phyloP scores from a whole-genome alignment of 2,888 invertebrate genomes.

The Fragum whitleyi region DNA sequence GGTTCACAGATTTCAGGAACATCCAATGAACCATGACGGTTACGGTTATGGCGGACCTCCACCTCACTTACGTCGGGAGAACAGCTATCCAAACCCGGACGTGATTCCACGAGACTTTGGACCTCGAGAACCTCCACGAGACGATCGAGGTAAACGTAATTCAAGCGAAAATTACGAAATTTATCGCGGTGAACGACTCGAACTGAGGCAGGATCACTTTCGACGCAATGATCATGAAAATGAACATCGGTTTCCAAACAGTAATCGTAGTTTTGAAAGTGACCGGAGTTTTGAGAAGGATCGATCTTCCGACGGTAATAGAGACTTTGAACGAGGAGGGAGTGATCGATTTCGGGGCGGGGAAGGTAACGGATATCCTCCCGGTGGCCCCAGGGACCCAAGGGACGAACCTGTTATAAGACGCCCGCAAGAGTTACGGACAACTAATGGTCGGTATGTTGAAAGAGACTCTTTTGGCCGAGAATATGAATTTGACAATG shows the following conservation, averaged over 20 bases:
- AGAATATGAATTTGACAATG: constrained; percentile 60
- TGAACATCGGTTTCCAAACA: constrained; percentile 17
- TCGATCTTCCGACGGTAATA: not conserved
- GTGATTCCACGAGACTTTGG: constrained; percentile 49
- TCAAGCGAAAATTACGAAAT: constrained; percentile 50
- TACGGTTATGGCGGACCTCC: constrained; percentile 31
- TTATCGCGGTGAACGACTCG: constrained; percentile 56
- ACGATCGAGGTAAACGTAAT: constrained; percentile 3
- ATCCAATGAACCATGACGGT: constrained; percentile 48
- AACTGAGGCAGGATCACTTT: constrained; percentile 71
- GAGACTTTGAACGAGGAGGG: constrained; percentile 23
- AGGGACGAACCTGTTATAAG: constrained; percentile 6
- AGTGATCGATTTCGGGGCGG: constrained; percentile 8
- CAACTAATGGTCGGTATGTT: constrained; percentile 43
- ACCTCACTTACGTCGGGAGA: constrained; percentile 24
- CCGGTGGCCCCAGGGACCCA: not conserved
- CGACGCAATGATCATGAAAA: constrained; percentile 41
- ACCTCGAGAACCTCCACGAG: constrained; percentile 42
- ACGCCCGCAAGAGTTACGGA: constrained; percentile 41
- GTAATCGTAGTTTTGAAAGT: constrained; percentile 22
- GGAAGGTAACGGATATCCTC: not conserved
- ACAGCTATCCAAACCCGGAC: constrained; percentile 53
- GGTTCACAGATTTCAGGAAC: constrained; percentile 59
- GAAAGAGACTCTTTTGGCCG: constrained; percentile 60
- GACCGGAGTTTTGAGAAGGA: constrained; percentile 49